Conservation (phyloP, 2,797 vertebrate genomes). For the Melanitta fusca region DNA sequence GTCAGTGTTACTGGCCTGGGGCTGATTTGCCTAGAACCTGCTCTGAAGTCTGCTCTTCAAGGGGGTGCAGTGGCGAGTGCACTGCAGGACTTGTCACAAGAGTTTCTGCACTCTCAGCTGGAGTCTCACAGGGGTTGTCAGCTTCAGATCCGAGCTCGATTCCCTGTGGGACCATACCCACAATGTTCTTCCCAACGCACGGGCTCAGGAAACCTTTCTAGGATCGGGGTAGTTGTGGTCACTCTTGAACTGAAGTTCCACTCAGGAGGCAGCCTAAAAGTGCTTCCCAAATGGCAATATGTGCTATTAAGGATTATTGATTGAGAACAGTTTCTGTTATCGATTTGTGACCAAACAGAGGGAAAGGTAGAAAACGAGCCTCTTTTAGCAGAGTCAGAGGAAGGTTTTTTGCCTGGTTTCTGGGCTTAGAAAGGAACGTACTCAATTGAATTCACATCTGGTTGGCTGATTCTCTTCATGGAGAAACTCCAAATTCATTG, state of each 20-base stretch:
- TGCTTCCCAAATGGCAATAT: not conserved
- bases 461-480: slow-evolving; percentile 79
- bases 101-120: not conserved
- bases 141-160: not conserved
- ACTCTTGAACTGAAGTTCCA: not conserved
- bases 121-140: not conserved
- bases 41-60: not conserved
- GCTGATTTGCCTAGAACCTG: not conserved
- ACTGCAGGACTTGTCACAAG: not conserved
- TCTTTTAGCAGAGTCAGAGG: not conserved
- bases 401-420: not conserved
- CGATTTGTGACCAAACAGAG: not conserved
- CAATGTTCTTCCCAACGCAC: not conserved
- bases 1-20: not conserved
- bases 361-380: not conserved
- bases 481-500: slow-evolving; percentile 80
- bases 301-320: not conserved
- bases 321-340: not conserved
- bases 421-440: slow-evolving; percentile 72
- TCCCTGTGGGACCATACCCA: not conserved
- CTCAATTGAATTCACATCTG: slow-evolving; percentile 83
- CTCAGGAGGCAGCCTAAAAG: not conserved
- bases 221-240: not conserved
- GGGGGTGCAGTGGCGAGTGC: not conserved
- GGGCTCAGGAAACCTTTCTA: not conserved